Conservation (phyloP, 2,797 vertebrate species). For the Sylvilagus floridanus region DNA sequence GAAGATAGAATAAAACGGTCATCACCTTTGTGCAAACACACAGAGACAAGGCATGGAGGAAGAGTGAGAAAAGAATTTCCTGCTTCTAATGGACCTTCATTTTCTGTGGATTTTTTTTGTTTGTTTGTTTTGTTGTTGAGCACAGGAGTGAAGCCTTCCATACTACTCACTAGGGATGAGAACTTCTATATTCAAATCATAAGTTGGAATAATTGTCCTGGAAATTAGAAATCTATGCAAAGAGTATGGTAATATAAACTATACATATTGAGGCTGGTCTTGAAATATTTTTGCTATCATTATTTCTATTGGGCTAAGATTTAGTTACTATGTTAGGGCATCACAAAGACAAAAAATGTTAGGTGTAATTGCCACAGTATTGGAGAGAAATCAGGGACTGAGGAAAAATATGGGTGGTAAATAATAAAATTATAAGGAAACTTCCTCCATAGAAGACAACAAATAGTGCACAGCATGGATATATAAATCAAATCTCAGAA, state of each 20-base stretch:
- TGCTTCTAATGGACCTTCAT: neutral
- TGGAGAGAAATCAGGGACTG: neutral
- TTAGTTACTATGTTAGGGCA: neutral
- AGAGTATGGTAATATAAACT: neutral
- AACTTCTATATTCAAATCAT: neutral
- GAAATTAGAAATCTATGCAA: neutral
- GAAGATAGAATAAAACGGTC: neutral
- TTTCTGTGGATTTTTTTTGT: too few relatives aligned
- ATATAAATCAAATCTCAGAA: too few relatives aligned
- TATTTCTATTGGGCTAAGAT: neutral
- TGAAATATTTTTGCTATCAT: neutral
- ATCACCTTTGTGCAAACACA: neutral
- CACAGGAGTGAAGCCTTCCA: neutral
- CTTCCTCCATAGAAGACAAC: neutral
- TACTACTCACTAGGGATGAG: neutral
- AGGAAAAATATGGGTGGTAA: neutral
- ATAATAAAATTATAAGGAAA: conserved; percentile 1
- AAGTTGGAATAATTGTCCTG: neutral
- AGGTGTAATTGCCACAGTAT: neutral
- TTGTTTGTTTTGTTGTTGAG: neutral
- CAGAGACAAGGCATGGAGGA: neutral
- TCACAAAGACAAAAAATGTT: neutral
- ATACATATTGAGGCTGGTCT: neutral
- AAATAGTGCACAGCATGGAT: neutral
- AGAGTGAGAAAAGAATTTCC: neutral